Percentiles rank a stretch among this genome's conserved stretches.
Evolutionary conservation across 2,113 vertebrate genomes (phyloP).

Genomic region (Excalfactoria chinensis): DNA sequence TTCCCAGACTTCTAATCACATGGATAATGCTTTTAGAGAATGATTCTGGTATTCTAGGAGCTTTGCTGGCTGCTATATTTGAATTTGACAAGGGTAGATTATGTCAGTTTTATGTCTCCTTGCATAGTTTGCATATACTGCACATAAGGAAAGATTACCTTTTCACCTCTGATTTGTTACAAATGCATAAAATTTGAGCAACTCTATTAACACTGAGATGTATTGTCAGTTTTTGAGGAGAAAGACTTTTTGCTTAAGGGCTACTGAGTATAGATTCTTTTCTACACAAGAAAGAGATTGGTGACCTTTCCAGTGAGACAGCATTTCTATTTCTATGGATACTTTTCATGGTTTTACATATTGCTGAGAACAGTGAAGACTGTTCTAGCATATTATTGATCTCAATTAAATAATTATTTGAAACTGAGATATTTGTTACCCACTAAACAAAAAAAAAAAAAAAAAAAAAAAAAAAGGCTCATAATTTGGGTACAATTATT

Average conservation of each 20-base stretch:
- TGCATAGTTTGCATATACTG: not conserved
- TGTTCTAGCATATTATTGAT: not conserved
- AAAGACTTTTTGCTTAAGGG: not conserved
- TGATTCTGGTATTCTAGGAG: not conserved
- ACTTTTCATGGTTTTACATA: not conserved
- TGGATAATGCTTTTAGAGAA: not conserved
- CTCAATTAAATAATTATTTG: not conserved
- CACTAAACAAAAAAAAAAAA: not conserved
- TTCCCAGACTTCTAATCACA: not conserved
- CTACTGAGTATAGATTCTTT: not conserved
- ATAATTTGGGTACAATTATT: not conserved
- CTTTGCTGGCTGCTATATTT: not conserved
- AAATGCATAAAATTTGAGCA: not conserved
- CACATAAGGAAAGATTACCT: not conserved
- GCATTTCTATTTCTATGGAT: not conserved
- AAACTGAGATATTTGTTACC: not conserved
- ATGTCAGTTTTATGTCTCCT: not conserved
- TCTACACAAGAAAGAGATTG: not conserved
- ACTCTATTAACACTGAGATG: rapidly evolving
- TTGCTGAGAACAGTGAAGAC: not conserved
- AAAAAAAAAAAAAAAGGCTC: not conserved
- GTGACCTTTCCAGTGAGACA: not conserved
- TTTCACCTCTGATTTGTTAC: not conserved
- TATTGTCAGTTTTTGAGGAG: not conserved
- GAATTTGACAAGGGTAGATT: not conserved